A percentile compares a stretch with the other conserved stretches of the same genome.
phyloP scores from a whole-genome alignment of 2,797 vertebrate species.

The Cyprinodon diabolis region DNA sequence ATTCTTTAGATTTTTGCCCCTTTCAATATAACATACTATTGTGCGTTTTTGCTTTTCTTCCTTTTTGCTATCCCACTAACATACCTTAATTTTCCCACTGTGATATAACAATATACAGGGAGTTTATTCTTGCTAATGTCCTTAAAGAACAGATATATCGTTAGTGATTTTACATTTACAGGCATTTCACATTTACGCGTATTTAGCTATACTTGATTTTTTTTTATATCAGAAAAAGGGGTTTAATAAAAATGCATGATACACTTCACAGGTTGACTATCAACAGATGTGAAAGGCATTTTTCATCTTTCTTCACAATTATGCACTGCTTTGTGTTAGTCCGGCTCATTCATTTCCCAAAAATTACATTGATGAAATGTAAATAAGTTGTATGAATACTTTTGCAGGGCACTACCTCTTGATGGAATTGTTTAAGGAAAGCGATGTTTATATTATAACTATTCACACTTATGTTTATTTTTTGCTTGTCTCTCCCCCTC shows the following conservation, averaged over 20 bases:
- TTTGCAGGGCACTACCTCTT: not conserved
- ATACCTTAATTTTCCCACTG: too few species aligned
- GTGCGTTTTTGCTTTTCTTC: too few species aligned
- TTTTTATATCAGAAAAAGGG: not conserved
- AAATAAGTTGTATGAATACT: not conserved
- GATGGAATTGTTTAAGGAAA: not conserved
- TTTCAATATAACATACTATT: too few species aligned
- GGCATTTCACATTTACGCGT: too few species aligned
- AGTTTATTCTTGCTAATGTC: not conserved
- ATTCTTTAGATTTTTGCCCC: too few species aligned
- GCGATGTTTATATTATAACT: constrained; percentile 9
- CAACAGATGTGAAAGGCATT: not conserved
- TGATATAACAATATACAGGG: too few species aligned
- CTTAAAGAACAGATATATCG: not conserved
- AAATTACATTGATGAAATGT: not conserved
- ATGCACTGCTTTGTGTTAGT: not conserved
- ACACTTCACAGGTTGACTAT: not conserved
- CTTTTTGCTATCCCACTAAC: too few species aligned
- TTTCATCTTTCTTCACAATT: not conserved
- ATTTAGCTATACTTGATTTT: not conserved
- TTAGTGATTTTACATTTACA: not conserved
- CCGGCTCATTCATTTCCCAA: too few species aligned
- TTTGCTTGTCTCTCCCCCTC: constrained; percentile 30
- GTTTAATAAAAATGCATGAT: not conserved
- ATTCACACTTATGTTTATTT: constrained; percentile 29